These are phyloP conservation scores for Cygnus olor DNA, from an alignment of 2,797 vertebrate species.

Conservation along the genomic window DNA sequence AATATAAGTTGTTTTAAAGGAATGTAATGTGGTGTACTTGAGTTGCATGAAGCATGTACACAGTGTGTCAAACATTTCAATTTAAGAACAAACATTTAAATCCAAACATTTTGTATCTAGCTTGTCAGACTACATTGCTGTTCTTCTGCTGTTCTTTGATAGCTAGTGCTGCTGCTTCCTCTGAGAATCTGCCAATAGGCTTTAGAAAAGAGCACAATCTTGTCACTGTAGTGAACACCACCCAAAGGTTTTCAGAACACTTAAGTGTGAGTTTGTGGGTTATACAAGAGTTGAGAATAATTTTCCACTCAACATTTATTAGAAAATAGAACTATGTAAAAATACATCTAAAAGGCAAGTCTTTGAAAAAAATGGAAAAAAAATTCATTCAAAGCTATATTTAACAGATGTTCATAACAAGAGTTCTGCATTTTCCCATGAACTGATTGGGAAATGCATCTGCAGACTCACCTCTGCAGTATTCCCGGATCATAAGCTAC, in stretches of 20 bases:
- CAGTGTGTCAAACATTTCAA: neutral
- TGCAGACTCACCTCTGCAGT: neutral
- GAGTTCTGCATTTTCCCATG: neutral
- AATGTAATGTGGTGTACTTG: neutral
- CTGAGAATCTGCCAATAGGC: neutral
- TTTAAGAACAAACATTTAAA: neutral
- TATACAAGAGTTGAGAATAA: neutral
- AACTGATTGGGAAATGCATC: neutral
- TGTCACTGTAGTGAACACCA: neutral
- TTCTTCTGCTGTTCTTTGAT: neutral
- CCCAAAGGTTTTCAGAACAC: neutral
- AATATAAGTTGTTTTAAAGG: neutral
- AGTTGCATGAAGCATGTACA: accelerated
- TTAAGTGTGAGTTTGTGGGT: neutral
- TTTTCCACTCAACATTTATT: neutral
- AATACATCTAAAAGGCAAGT: neutral
- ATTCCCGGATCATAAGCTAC: neutral
- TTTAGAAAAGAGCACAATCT: neutral
- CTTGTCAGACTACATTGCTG: neutral
- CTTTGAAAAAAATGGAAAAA: neutral
- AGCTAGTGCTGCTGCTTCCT: neutral
- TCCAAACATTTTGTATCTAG: neutral
- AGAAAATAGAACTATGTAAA: neutral
- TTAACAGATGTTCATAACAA: neutral
- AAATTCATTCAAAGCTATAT: neutral